Evolutionary conservation across 2,888 invertebrate species (phyloP).

Genomic region (Lithodes maja): DNA sequence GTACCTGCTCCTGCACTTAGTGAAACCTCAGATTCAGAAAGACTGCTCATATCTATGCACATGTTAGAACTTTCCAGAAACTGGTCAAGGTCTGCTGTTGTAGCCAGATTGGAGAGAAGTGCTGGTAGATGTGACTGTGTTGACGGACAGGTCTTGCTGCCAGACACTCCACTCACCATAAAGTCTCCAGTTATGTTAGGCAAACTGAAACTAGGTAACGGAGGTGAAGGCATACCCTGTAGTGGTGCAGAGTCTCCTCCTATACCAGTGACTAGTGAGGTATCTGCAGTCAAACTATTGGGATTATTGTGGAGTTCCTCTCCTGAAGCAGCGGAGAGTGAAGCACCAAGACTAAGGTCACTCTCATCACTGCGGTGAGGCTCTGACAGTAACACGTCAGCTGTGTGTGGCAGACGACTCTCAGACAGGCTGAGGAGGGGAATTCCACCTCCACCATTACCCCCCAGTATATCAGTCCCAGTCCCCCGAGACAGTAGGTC

Average conservation of each 20-base stretch:
- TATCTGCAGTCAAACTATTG: conserved; percentile 36
- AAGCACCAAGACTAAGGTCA: conserved; percentile 58
- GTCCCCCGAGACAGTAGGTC: conserved; percentile 44
- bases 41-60: conserved; percentile 68
- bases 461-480: conserved; percentile 25
- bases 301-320: conserved; percentile 49
- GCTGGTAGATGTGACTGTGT: conserved; percentile 48
- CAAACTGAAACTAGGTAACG: conserved; percentile 53
- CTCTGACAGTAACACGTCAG: conserved; percentile 65
- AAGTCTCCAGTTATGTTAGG: conserved; percentile 60
- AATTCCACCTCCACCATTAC: conserved; percentile 32
- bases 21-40: conserved; percentile 66
- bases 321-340: conserved; percentile 41
- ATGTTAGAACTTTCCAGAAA: conserved; percentile 69
- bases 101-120: conserved; percentile 56
- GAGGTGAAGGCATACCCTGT: conserved; percentile 54
- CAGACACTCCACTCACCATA: conserved; percentile 50
- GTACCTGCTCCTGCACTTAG: conserved; percentile 52
- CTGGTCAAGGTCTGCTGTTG: conserved; percentile 63
- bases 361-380: conserved; percentile 63
- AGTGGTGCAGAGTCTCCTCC: conserved; percentile 49
- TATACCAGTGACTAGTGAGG: conserved; percentile 42
- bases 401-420: conserved; percentile 39
- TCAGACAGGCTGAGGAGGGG: conserved; percentile 44
- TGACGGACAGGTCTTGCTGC: conserved; percentile 37